Conservation (phyloP, 2,797 vertebrate species). For the Cyprinodon diabolis region DNA sequence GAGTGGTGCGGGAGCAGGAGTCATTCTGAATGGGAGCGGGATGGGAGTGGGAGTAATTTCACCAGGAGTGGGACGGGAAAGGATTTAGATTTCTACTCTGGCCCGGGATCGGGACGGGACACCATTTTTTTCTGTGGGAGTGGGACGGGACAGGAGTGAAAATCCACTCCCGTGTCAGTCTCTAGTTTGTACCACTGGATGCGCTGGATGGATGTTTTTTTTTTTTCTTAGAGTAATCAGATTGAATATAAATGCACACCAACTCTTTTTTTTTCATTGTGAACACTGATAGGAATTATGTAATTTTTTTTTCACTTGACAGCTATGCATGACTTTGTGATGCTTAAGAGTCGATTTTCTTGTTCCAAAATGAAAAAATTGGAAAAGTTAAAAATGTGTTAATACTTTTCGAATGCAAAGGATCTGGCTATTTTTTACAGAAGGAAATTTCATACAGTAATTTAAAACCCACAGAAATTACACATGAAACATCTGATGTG, state of each 20-base stretch:
- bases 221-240: not conserved
- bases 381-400: not conserved
- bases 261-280: not conserved
- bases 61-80: no score
- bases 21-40: no score
- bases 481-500: not conserved
- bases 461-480: not conserved
- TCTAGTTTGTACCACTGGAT: no score
- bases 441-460: no score
- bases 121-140: no score
- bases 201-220: no score
- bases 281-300: not conserved
- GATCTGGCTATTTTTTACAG: not conserved
- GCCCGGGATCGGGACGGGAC: no score
- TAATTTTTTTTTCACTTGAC: not conserved
- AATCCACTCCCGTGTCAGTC: no score
- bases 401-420: not conserved
- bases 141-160: no score
- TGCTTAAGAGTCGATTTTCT: not conserved
- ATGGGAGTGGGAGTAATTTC: no score
- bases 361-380: not conserved
- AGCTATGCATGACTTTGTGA: not conserved
- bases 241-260: not conserved
- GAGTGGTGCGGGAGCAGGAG: no score
- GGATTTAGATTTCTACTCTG: no score